Conservation (phyloP, 2,797 vertebrate genomes). For the Acipenser oxyrinchus region DNA sequence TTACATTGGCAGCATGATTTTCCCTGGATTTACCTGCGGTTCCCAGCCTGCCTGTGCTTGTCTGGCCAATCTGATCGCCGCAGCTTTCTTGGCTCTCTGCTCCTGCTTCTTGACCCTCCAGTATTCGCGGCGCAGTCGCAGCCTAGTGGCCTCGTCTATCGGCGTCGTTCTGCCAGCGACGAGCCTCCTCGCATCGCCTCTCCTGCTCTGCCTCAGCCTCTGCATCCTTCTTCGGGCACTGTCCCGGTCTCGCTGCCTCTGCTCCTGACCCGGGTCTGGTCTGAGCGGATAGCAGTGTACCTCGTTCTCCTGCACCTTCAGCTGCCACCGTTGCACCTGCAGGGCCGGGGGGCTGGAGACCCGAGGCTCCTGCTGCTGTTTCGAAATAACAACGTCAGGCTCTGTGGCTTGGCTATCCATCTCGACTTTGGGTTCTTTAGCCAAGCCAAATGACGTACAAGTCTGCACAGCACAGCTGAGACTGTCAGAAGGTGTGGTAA, state of each 20-base stretch:
- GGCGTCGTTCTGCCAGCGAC: too few species aligned
- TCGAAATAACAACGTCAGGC: slow-evolving; percentile 11
- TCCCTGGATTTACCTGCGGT: too few species aligned
- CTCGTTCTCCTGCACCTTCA: slow-evolving; percentile 46
- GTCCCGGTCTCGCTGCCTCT: too few species aligned
- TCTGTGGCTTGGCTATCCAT: slow-evolving; percentile 29
- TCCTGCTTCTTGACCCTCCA: slow-evolving; percentile 15
- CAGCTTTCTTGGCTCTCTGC: slow-evolving; percentile 14
- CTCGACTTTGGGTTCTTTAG: slow-evolving; percentile 21
- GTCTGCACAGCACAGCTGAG: too few species aligned
- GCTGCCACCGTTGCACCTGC: slow-evolving; percentile 14
- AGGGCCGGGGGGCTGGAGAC: background rate
- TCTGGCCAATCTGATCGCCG: background rate
- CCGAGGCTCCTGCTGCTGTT: slow-evolving; percentile 30
- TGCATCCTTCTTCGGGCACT: too few species aligned
- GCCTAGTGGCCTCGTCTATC: too few species aligned
- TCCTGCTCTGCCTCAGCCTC: too few species aligned
- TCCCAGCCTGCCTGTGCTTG: background rate
- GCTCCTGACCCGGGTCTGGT: slow-evolving; percentile 26
- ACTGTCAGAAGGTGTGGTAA: too few species aligned
- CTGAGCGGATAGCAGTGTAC: slow-evolving; percentile 47
- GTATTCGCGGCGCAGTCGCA: background rate
- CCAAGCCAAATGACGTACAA: too few species aligned
- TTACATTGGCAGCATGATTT: too few species aligned
- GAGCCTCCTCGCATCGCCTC: too few species aligned